phyloP scores from a whole-genome alignment of 2,113 vertebrate species.

The Mus musculus region GRCm39 chr10:9175501-9176000 shows the following conservation, averaged over 20 bases:
- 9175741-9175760: conserved; percentile 5
- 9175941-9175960: conserved; percentile 70
- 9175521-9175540: background rate
- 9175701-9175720: background rate
- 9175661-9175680: background rate
- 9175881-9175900: background rate
- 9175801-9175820: background rate
- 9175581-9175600: background rate
- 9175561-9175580: background rate
- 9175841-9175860: background rate
- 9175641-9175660: conserved; percentile 29
- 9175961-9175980: conserved; percentile 66
- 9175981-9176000: conserved; percentile 77
- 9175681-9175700: background rate
- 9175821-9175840: background rate
- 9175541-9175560: background rate
- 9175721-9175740: conserved; percentile 31
- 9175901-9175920: conserved; percentile 19
- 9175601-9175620: conserved; percentile 27
- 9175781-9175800: accelerated
- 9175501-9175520: background rate
- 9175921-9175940: conserved; percentile 67
- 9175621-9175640: conserved; percentile 37
- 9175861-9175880: background rate
- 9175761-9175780: background rate